These are phyloP conservation scores for Tapirus terrestris DNA, from an alignment of 2,113 vertebrate genomes.

Conservation along the genomic window DNA sequence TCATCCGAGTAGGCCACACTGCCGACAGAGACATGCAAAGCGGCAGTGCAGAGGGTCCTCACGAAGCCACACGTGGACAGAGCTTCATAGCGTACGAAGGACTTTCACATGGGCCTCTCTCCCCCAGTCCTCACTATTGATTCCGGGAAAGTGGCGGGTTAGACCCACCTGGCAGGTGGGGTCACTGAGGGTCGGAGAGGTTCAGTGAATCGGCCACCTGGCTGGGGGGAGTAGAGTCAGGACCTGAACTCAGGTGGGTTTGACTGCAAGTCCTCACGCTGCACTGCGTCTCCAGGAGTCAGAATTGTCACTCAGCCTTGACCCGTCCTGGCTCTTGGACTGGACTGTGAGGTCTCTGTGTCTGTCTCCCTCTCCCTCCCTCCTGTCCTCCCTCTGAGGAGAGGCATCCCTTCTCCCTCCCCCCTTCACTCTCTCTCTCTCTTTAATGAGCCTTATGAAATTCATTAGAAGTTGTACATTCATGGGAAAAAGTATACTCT, in stretches of 20 bases:
- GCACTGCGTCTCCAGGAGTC: accelerated
- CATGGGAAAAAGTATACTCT: not conserved
- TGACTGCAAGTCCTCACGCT: not conserved
- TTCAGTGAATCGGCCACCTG: not conserved
- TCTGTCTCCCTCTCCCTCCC: not conserved
- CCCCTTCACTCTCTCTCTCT: not conserved
- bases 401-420: not conserved
- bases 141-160: not conserved
- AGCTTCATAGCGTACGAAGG: not conserved
- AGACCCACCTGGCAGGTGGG: not conserved
- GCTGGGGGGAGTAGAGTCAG: not conserved
- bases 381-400: not conserved
- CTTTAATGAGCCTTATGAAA: not conserved
- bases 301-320: not conserved
- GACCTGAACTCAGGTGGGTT: not conserved
- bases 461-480: not conserved
- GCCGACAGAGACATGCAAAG: accelerated
- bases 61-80: not conserved
- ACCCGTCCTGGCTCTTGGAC: too few relatives aligned
- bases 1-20: not conserved
- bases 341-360: not conserved
- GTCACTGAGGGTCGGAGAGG: not conserved
- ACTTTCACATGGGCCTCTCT: not conserved
- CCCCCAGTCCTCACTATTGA: not conserved
- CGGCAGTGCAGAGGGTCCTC: not conserved